These are phyloP conservation scores for Troides oblongomaculatus DNA, from an alignment of 2,888 invertebrate species.

Conservation along the genomic window DNA sequence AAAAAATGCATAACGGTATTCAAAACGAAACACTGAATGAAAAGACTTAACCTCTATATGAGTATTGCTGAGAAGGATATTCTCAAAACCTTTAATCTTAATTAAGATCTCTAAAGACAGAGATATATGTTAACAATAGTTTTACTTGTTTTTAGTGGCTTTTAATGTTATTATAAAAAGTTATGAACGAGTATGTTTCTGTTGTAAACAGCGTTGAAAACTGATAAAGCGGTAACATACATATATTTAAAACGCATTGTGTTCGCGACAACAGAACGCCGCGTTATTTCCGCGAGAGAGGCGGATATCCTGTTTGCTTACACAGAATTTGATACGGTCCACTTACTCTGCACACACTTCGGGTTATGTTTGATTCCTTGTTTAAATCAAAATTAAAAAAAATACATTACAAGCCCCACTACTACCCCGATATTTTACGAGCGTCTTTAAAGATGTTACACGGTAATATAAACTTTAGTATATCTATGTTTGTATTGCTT, in stretches of 20 bases:
- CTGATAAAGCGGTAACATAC: constrained; percentile 1
- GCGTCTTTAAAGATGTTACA: too few relatives aligned
- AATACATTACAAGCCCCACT: too few relatives aligned
- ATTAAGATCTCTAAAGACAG: too few relatives aligned
- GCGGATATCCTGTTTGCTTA: constrained; percentile 5
- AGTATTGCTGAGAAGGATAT: too few relatives aligned
- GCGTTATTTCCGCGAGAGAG: constrained; percentile 5
- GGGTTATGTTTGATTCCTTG: not conserved
- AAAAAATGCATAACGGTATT: too few relatives aligned
- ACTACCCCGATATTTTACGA: too few relatives aligned
- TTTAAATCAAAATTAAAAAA: not conserved
- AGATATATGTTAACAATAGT: too few relatives aligned
- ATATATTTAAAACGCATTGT: constrained; percentile 7
- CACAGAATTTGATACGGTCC: constrained; percentile 2
- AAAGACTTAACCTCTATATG: too few relatives aligned
- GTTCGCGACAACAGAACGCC: constrained; percentile 1
- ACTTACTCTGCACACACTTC: not conserved
- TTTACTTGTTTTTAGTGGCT: not conserved
- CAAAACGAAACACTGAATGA: too few relatives aligned
- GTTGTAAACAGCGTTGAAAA: not conserved
- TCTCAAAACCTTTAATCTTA: too few relatives aligned
- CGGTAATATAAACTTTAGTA: too few relatives aligned
- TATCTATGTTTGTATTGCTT: too few relatives aligned
- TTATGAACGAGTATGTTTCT: not conserved
- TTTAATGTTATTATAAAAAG: not conserved